Base-by-base conservation (phyloP, 2,888 invertebrate species). In the Drosophila atroscutellata region DNA sequence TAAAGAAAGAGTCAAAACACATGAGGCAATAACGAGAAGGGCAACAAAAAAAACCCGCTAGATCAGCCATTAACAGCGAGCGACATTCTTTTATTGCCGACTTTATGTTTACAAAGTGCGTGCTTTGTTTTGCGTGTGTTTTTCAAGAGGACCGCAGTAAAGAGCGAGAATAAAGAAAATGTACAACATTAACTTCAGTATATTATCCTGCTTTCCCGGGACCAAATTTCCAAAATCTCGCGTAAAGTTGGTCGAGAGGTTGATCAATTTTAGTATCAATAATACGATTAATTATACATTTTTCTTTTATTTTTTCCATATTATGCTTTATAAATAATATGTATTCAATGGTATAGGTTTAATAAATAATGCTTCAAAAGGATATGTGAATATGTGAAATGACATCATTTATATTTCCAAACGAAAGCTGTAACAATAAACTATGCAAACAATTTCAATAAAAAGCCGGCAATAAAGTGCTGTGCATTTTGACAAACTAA, bases 31-130 rank as follows among this genome's bases (percentile, higher is more conserved):
- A 77, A 49, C 49, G 30, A 30, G 59, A 56, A 59, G 50, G 63
- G 49, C 39, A 54, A 50, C 39, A 49, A 37, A 28, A 56, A 59
- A 39, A 52, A 13, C 2, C 39, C 50, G 28, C 54, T 18, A 56
- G 32, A 42, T 45, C 50, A 32, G 42, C 61, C 72, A 78, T 77
- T 80, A 77, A 54, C 66, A 66, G 57, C 64, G 70, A 81, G 45
- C 59, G 78, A 58, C 79, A 52, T 72, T 64, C 57, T 62, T 74
- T 85, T 84, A 87, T 71, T 58, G 76, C 63, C 51, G 76, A 75
- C 80, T 86, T 84, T 61, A 66, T 76, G 87, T 74, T 76, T 81
- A 84, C 89, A 89, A 81, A 81, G 73, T 86, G 82, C 63, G 80
- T 71, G 76, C 73, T 81, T 89, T 77, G 72, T 89, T 80, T 76